Evolutionary conservation across 2,888 invertebrate species (phyloP), one percentile per base, ranked within the genome.

Genomic region (Gasteruption jaculator): DNA sequence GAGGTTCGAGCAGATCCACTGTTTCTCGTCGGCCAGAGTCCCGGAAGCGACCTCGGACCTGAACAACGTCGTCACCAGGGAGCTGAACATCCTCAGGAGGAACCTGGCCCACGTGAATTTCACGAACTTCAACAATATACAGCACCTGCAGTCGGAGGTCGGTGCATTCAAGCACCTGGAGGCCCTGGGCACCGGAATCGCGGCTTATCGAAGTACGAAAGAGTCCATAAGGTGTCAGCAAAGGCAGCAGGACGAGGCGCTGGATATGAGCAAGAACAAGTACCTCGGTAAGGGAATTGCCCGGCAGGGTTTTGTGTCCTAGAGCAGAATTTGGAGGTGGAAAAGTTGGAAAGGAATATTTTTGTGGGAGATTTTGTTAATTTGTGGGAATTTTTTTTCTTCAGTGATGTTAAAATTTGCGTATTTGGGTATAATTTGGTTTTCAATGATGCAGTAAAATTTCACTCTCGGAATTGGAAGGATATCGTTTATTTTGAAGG

Each of bases 211-310:
- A 20, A 49, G 54, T n/a, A 45, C 50, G n/a, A 61, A 59, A 33
- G 61, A 63, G 12, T 49, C 60, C 16, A 50, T 57, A 27, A 60
- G 60, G 11, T 38, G 58, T 4, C 52, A 48, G 3, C 65, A 65
- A 22, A 59, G 65, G 15, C 69, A 68, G 34, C 70, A 71, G 43
- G 70, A 69, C 47, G 65, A 70, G 42, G 70, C 70, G 6, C 44
- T 71, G 46, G 70, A 71, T 35, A 71, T 71, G 70, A 71, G 70
- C 59, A 71, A 71, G 45, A 68, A 48, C 38, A 71, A 70, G 52
- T 69, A 68, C 46, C 51, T 69, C 18, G 70, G 70, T 68, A 38
- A 57, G 64, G 43, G 25, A 12, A 18, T 22, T 11, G n/a, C n/a
- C n/a, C n/a, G n/a, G n/a, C n/a, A n/a, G n/a, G n/a, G n/a, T n/a